Evolutionary conservation across 2,888 invertebrate species (phyloP).

Genomic region (Chaetogeoica ovagalla): DNA sequence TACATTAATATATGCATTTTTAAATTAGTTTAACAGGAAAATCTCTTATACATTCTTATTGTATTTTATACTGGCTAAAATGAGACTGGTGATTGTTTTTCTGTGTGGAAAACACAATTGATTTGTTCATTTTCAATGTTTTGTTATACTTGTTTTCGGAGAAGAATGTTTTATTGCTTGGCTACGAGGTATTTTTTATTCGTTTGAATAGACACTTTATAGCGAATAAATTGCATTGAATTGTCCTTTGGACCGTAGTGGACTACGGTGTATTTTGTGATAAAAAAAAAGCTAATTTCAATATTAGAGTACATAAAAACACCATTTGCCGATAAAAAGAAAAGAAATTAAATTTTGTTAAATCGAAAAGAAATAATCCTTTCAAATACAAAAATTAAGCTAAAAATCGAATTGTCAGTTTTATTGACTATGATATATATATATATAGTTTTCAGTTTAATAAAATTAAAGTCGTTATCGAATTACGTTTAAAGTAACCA

Average conservation of each 20-base stretch:
- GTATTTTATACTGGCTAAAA: too few species aligned
- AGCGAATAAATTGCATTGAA: neutral
- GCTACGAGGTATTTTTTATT: neutral
- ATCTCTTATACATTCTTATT: too few species aligned
- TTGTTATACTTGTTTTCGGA: neutral
- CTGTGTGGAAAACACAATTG: too few species aligned
- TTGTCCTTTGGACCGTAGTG: conserved; percentile 1
- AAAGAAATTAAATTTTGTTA: neutral
- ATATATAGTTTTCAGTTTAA: neutral
- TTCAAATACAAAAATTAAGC: neutral
- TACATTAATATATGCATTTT: too few species aligned
- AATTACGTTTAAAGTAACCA: too few species aligned
- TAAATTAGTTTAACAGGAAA: too few species aligned
- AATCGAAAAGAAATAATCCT: conserved; percentile 8
- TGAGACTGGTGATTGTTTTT: too few species aligned
- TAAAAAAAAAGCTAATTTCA: neutral
- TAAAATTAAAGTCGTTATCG: neutral
- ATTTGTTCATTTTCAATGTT: too few species aligned
- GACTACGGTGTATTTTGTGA: neutral
- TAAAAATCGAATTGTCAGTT: neutral
- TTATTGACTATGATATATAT: too few species aligned
- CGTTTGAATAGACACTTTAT: neutral
- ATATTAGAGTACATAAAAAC: neutral
- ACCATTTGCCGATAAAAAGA: neutral
- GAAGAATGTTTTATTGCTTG: neutral